These are phyloP conservation scores for Poecilus cupreus DNA, from an alignment of 2,888 invertebrate species.

Conservation along the genomic window DNA sequence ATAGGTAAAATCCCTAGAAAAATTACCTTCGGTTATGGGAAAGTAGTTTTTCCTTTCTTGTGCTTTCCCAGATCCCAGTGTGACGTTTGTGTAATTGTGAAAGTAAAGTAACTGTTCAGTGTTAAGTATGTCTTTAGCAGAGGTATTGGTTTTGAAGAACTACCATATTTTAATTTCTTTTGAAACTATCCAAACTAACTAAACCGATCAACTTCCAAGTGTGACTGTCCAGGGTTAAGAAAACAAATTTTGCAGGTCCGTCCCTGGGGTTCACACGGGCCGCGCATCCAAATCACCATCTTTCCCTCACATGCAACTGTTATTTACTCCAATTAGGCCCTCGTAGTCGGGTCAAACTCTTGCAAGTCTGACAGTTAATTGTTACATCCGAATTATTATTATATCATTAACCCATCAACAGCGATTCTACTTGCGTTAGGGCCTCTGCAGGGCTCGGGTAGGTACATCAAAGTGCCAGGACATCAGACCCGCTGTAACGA, in stretches of 20 bases:
- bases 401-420: slow-evolving; percentile 46
- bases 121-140: too few relatives aligned
- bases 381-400: slow-evolving; percentile 47
- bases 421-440: slow-evolving; percentile 4
- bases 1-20: too few relatives aligned
- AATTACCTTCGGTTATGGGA: too few relatives aligned
- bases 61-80: too few relatives aligned
- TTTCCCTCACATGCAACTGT: slow-evolving; percentile 16
- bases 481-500: not conserved
- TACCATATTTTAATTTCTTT: too few relatives aligned
- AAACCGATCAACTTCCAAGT: not conserved
- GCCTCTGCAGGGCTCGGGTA: not conserved
- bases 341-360: not conserved
- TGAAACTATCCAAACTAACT: too few relatives aligned
- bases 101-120: too few relatives aligned
- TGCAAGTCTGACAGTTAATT: slow-evolving; percentile 38
- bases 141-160: too few relatives aligned
- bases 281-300: not conserved
- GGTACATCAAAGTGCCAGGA: slow-evolving; percentile 15
- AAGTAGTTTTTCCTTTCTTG: too few relatives aligned
- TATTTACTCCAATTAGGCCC: slow-evolving; percentile 27
- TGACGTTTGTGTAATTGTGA: too few relatives aligned
- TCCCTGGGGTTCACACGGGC: not conserved
- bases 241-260: not conserved
- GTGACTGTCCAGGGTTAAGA: not conserved